These are phyloP conservation scores for Oceanodroma tethys DNA, from an alignment of 2,113 vertebrate genomes.

Conservation along the genomic window DNA sequence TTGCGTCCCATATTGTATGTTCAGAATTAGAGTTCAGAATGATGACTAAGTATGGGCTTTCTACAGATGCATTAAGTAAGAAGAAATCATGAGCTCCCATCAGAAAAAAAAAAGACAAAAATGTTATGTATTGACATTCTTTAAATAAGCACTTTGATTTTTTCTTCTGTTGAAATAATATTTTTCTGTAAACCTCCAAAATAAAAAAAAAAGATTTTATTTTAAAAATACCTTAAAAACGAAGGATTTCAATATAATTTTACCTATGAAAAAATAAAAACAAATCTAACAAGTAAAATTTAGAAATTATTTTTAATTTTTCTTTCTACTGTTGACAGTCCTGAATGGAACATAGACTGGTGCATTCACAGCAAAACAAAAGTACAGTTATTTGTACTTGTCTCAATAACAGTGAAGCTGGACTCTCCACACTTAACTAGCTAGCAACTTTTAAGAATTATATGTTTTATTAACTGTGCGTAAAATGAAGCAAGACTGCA, in stretches of 20 bases:
- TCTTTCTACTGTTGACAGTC: neutral
- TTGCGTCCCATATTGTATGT: neutral
- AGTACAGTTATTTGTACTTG: neutral
- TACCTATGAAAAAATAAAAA: neutral
- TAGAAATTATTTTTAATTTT: neutral
- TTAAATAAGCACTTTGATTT: neutral
- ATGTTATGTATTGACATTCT: neutral
- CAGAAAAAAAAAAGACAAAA: neutral
- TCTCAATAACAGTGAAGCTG: neutral
- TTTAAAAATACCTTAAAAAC: neutral
- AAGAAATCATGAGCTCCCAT: fast-evolving
- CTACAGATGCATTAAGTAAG: neutral
- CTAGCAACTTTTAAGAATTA: neutral
- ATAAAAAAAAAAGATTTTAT: neutral
- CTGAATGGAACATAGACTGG: neutral
- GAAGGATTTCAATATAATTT: neutral
- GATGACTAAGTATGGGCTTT: neutral
- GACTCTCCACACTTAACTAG: neutral
- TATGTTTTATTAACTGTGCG: neutral
- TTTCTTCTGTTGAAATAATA: neutral
- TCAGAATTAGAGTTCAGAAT: neutral
- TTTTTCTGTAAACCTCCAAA: neutral
- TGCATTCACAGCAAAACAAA: neutral
- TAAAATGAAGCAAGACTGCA: neutral
- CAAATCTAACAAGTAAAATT: neutral